Conservation (phyloP, 2,113 vertebrate genomes). For the Pterophyllum scalare region DNA sequence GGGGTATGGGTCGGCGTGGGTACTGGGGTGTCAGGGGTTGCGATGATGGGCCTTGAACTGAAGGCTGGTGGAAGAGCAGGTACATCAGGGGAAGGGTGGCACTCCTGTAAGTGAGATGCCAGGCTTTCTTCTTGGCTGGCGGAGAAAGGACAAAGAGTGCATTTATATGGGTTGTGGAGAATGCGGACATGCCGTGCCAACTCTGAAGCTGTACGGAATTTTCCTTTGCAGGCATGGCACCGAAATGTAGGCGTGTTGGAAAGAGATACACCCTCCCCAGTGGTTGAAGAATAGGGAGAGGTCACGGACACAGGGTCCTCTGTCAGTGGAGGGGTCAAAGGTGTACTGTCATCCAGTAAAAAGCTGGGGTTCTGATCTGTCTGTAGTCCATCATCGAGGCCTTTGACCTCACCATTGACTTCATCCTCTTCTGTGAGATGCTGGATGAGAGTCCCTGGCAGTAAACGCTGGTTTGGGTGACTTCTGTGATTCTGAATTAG, state of each 20-base stretch:
- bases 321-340: conserved; percentile 78
- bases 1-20: conserved; percentile 64
- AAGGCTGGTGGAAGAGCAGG: conserved; percentile 48
- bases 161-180: conserved; percentile 92
- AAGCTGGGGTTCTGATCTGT: conserved; percentile 65
- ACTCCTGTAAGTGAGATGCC: conserved; percentile 85
- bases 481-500: conserved; percentile 49
- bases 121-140: conserved; percentile 89
- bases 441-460: conserved; percentile 59
- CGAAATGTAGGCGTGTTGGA: conserved; percentile 81
- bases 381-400: conserved; percentile 62
- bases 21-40: conserved; percentile 63
- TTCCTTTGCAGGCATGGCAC: conserved; percentile 93
- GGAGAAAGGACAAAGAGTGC: conserved; percentile 90
- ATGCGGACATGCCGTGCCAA: conserved; percentile 90
- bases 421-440: conserved; percentile 68
- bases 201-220: conserved; percentile 91
- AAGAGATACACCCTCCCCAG: conserved; percentile 45
- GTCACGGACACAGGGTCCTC: conserved; percentile 75
- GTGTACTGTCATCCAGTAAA: conserved; percentile 68
- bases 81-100: conserved; percentile 73
- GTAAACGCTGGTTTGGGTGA: conserved; percentile 61
- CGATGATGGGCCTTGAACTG: conserved; percentile 58
- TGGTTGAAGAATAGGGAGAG: conserved; percentile 65
- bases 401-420: conserved; percentile 56